Evolutionary conservation across 2,888 invertebrate species (phyloP).

Genomic region (Pristionchus mayeri): DNA sequence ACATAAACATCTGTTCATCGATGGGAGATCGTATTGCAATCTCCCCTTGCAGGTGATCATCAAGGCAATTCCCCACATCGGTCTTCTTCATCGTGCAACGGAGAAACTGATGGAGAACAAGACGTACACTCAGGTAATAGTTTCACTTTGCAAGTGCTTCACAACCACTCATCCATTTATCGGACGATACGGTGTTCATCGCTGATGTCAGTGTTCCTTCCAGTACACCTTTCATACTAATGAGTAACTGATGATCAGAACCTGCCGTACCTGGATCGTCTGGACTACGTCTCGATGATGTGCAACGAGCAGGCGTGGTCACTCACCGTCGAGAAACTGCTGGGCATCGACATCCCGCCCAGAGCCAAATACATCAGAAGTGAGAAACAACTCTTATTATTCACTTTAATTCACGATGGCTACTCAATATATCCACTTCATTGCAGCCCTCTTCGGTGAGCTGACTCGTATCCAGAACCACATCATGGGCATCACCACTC

Average conservation of each 20-base stretch:
- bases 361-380: constrained; percentile 96
- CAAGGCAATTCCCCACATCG: constrained; percentile 95
- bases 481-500: constrained; percentile 96
- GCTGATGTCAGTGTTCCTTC: too few relatives aligned
- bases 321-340: constrained; percentile 93
- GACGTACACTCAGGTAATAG: constrained; percentile 88
- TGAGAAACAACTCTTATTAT: too few relatives aligned
- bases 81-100: constrained; percentile 94
- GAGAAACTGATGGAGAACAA: constrained; percentile 99
- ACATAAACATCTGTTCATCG: background rate
- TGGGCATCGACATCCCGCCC: constrained; percentile 82
- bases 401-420: too few relatives aligned
- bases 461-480: constrained; percentile 96
- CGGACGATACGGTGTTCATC: too few relatives aligned
- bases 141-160: background rate
- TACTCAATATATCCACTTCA: background rate
- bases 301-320: constrained; percentile 98
- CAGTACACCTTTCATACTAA: too few relatives aligned
- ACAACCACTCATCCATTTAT: too few relatives aligned
- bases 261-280: constrained; percentile 93
- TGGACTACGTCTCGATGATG: constrained; percentile 99
- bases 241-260: constrained; percentile 81
- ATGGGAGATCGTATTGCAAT: background rate
- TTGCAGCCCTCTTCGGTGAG: constrained; percentile 91
- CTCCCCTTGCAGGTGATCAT: constrained; percentile 86